Conservation (phyloP, 2,113 vertebrate genomes). For the Nanorana parkeri region DNA sequence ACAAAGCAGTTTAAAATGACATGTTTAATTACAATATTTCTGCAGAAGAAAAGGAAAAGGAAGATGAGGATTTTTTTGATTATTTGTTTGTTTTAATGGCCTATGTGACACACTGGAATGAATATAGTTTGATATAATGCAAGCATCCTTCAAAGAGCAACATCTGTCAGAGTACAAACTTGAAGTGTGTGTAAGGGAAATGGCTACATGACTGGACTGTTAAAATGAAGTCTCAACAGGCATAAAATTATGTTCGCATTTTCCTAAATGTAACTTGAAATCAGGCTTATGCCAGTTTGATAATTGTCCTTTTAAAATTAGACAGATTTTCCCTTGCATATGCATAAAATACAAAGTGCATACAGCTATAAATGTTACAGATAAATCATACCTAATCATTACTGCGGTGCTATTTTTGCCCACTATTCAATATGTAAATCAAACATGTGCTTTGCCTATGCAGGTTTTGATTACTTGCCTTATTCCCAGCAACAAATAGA, state of each 20-base stretch:
- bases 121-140: slow-evolving; percentile 46
- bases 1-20: slow-evolving; percentile 50
- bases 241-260: slow-evolving; percentile 14
- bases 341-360: no score
- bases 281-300: neutral
- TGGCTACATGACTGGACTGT: slow-evolving; percentile 48
- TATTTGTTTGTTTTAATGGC: slow-evolving; percentile 23
- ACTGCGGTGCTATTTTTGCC: no score
- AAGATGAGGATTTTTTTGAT: slow-evolving; percentile 7
- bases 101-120: slow-evolving; percentile 6
- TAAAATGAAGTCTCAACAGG: slow-evolving; percentile 24
- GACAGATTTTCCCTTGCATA: neutral
- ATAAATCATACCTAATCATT: no score
- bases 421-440: no score
- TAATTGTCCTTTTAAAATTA: neutral
- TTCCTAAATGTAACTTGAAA: slow-evolving; percentile 8
- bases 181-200: slow-evolving; percentile 45
- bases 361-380: no score
- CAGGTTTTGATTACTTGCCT: no score
- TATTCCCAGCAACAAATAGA: no score
- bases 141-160: slow-evolving; percentile 45
- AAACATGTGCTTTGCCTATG: no score
- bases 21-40: slow-evolving; percentile 55
- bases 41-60: slow-evolving; percentile 35
- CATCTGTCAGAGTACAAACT: slow-evolving; percentile 35